Evolutionary conservation across 2,797 vertebrate genomes (phyloP).

Genomic region (Petrocephalus sullivani): DNA sequence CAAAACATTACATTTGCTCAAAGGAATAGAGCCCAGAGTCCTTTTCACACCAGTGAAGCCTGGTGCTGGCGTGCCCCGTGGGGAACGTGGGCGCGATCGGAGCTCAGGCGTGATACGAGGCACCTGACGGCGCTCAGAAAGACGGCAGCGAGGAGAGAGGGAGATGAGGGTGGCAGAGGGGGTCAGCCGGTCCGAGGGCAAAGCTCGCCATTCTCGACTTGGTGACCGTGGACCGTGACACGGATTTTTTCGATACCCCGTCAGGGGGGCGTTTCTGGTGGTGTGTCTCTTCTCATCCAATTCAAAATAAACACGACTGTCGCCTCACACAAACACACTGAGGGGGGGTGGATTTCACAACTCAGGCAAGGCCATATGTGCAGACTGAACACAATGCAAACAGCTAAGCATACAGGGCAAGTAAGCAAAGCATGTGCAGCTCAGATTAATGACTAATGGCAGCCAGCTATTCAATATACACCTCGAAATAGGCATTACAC

Average conservation of each 20-base stretch:
- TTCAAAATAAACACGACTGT: neutral
- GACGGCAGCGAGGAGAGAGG: neutral
- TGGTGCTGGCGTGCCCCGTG: neutral
- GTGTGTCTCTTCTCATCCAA: conserved; percentile 17
- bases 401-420: neutral
- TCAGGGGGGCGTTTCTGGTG: neutral
- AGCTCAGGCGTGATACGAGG: neutral
- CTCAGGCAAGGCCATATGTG: neutral
- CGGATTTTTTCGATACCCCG: neutral
- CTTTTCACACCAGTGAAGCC: neutral
- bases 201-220: neutral
- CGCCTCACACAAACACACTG: neutral
- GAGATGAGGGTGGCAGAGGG: neutral
- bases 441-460: neutral
- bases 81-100: neutral
- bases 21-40: neutral
- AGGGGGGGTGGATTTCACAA: neutral
- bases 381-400: neutral
- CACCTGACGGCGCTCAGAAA: neutral
- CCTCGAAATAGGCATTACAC: neutral
- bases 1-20: neutral
- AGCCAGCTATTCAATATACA: neutral
- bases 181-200: neutral
- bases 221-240: neutral
- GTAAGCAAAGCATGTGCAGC: neutral